Evolutionary conservation across 2,797 vertebrate species (phyloP), one percentile per base, ranked within the genome.

Genomic region (Pantherophis alleghaniensis): DNA sequence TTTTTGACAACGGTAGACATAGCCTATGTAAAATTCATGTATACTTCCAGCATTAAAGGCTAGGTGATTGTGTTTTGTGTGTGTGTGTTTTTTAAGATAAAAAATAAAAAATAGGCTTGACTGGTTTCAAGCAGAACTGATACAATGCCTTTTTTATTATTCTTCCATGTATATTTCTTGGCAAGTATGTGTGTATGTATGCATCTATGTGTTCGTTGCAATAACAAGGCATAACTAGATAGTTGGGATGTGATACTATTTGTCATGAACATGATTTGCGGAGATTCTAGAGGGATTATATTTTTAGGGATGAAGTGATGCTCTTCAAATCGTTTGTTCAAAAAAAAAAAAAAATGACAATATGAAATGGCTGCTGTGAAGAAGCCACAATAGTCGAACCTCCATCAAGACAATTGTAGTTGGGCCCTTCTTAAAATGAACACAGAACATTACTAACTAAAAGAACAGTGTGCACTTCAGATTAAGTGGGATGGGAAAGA

Each of bases 51-150:
- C 94, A 88, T 96, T 97, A 97, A 92, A 96, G 94, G 92, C 59
- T 42, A 83, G 93, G 88, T 55, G 69, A n/a, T 20, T 11, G 57
- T 60, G 69, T 42, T 22, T 24, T 83, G 10, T 83, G 79, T 12
- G 2, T 0, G 47, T 88, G 0, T 2, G 51, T 89, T 86, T 61
- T 91, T 37, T 95, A 95, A 61, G 94, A 88, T 95, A 93, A 96
- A 96, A 94, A 97, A 96, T 91, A 97, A 97, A 95, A 94, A 95
- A 94, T 94, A 96, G 92, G 98, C 99, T 99, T 99, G 99, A 99
- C 99, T 99, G 99, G 99, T 99, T 98, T 99, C 99, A 99, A 99
- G 99, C 98, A 96, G 97, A 95, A 53, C 96, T 94, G 94, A 94
- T 95, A 97, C 91, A 92, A 66, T 0, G 0, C 63, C 94, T 92